phyloP scores from a whole-genome alignment of 2,113 vertebrate genomes.

The Pseudopipra pipra region DNA sequence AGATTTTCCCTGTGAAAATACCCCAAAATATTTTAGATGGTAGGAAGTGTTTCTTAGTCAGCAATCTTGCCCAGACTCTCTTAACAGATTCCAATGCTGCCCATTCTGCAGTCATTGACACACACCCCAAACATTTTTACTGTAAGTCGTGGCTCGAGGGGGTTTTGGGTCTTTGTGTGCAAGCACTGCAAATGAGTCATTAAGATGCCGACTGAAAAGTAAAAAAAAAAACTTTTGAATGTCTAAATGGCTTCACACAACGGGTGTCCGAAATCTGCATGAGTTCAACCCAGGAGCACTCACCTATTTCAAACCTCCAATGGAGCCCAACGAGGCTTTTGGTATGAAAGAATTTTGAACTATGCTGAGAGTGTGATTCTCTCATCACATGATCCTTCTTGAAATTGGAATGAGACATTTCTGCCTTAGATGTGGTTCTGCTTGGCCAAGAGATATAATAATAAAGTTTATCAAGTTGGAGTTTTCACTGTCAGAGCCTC shows the following conservation, averaged over 20 bases:
- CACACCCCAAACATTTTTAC: not conserved
- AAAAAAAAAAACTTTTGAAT: not conserved
- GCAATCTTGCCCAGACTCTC: not conserved
- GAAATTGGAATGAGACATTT: not conserved
- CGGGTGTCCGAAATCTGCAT: not conserved
- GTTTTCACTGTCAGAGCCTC: not conserved
- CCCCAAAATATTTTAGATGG: not conserved
- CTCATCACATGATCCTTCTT: not conserved
- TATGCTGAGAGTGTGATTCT: accelerated
- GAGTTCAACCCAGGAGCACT: not conserved
- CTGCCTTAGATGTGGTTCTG: not conserved
- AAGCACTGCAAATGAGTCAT: not conserved
- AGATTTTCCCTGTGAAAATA: constrained; percentile 8
- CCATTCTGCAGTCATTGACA: not conserved
- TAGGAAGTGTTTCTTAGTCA: not conserved
- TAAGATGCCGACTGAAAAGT: not conserved
- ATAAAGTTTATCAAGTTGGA: not conserved
- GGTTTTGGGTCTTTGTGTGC: not conserved
- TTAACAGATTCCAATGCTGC: not conserved
- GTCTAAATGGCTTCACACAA: not conserved
- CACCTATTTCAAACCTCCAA: not conserved
- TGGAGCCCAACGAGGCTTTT: not conserved
- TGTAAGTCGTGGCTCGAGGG: not conserved
- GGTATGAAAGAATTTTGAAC: not conserved
- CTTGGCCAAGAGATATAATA: not conserved